Conservation (phyloP, 2,113 vertebrate genomes). For the Regulus satrapa region DNA sequence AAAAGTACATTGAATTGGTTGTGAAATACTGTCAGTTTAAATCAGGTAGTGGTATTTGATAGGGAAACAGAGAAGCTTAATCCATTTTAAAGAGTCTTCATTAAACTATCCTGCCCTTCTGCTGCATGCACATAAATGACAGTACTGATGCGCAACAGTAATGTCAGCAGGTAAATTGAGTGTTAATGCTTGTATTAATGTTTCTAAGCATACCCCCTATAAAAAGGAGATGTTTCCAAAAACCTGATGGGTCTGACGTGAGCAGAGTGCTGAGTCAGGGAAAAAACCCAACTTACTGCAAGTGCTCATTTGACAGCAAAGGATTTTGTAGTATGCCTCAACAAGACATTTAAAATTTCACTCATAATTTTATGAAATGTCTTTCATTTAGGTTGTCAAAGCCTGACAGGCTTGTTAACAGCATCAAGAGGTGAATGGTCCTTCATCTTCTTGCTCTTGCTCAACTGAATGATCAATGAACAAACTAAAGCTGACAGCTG, state of each 20-base stretch:
- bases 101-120: neutral
- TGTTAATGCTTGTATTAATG: neutral
- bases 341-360: conserved; percentile 18
- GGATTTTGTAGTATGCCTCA: conserved; percentile 33
- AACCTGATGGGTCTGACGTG: neutral
- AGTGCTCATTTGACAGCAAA: conserved; percentile 19
- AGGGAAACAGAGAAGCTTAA: neutral
- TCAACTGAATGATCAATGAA: conserved; percentile 56
- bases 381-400: conserved; percentile 56
- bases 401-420: conserved; percentile 49
- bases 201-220: neutral
- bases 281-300: neutral
- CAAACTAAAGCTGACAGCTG: conserved; percentile 55
- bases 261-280: neutral
- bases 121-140: neutral
- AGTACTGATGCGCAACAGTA: neutral
- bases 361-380: conserved; percentile 40
- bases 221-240: neutral
- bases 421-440: conserved; percentile 46
- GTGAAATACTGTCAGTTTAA: neutral
- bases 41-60: neutral
- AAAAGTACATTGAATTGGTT: neutral
- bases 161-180: neutral
- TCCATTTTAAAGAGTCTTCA: neutral
- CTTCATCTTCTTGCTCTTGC: conserved; percentile 45